phyloP scores from a whole-genome alignment of 2,797 vertebrate species.

The Gymnoscopelus braueri region DNA sequence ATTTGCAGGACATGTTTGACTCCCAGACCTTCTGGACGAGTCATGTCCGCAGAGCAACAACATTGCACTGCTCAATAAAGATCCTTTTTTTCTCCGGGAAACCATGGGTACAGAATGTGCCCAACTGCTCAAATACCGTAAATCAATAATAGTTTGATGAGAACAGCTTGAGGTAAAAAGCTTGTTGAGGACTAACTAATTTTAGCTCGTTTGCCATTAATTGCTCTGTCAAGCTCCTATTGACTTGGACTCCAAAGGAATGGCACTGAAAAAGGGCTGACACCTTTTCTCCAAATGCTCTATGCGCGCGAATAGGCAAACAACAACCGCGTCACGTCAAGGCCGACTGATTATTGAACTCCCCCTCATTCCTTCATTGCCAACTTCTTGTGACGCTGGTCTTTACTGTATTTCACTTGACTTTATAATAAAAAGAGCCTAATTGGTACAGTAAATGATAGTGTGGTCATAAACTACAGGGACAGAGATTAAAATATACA shows the following conservation, averaged over 20 bases:
- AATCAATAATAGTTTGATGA: constrained; percentile 33
- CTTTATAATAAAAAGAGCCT: not conserved
- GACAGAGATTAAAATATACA: not conserved
- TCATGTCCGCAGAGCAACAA: not conserved
- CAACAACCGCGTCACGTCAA: constrained; percentile 27
- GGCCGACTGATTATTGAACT: not conserved
- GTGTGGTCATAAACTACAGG: too few relatives aligned
- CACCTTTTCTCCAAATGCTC: constrained; percentile 15
- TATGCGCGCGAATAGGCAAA: constrained; percentile 12
- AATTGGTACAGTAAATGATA: not conserved
- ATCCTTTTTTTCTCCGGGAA: constrained; percentile 4
- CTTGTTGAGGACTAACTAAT: constrained; percentile 19
- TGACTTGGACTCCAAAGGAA: constrained; percentile 36
- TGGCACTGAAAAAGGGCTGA: constrained; percentile 36
- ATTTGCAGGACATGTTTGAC: too few relatives aligned
- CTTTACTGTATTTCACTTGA: not conserved
- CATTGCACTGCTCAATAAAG: constrained; percentile 23
- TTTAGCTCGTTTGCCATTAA: constrained; percentile 29
- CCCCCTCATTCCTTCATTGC: not conserved
- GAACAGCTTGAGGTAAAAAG: constrained; percentile 51
- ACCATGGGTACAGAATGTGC: not conserved
- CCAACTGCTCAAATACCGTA: not conserved
- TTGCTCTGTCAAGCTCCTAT: constrained; percentile 48
- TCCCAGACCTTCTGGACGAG: too few relatives aligned
- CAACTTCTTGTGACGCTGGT: not conserved